Evolutionary conservation across 2,113 vertebrate species (phyloP).

Genomic region (Cyprinus carpio): DNA sequence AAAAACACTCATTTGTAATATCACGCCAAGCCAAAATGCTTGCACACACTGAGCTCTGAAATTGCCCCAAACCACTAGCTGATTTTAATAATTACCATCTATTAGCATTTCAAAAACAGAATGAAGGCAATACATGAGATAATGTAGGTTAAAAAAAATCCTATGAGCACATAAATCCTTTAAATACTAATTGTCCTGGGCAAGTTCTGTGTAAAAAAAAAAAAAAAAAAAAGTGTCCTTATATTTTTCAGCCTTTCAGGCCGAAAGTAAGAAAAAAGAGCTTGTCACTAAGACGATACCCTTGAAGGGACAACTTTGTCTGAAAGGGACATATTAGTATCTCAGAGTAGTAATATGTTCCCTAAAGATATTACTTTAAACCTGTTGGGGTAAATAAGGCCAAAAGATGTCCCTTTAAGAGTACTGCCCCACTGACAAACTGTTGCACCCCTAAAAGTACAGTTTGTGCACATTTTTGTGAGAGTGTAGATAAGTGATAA

Average conservation of each 20-base stretch:
- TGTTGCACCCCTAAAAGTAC: too few relatives aligned
- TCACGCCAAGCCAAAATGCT: not conserved
- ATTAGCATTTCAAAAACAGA: conserved; percentile 11
- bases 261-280: not conserved
- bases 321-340: too few relatives aligned
- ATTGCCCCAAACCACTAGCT: not conserved
- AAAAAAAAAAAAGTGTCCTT: not conserved
- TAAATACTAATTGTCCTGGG: not conserved
- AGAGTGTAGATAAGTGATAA: too few relatives aligned
- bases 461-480: too few relatives aligned
- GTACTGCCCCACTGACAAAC: too few relatives aligned
- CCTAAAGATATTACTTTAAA: too few relatives aligned
- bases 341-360: too few relatives aligned
- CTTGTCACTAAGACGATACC: not conserved
- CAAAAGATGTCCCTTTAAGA: not conserved
- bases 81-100: conserved; percentile 25
- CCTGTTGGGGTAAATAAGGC: too few relatives aligned
- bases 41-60: not conserved
- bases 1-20: not conserved
- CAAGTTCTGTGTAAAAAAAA: not conserved
- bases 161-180: not conserved
- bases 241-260: not conserved
- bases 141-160: not conserved
- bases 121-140: conserved; percentile 6
- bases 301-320: not conserved